phyloP scores from a whole-genome alignment of 2,113 vertebrate species.

The Etheostoma spectabile region DNA sequence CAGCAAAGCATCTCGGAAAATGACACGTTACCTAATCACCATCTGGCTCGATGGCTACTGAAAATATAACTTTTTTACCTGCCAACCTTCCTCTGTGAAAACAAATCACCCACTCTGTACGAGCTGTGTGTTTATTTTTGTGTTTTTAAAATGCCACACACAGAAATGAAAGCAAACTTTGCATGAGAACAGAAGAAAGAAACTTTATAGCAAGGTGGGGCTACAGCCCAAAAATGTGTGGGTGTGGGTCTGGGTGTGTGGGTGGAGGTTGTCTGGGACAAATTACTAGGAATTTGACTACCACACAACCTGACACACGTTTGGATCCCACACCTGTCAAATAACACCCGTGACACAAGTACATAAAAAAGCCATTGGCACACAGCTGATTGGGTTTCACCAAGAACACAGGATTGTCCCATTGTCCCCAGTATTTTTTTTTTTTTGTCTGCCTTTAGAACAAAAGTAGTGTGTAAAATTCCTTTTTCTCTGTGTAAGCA shows the following conservation, averaged over 20 bases:
- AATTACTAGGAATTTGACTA: neutral
- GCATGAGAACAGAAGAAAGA: neutral
- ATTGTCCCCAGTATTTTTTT: constrained; percentile 24
- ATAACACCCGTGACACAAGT: constrained; percentile 19
- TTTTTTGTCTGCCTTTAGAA: constrained; percentile 26
- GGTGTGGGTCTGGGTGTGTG: neutral
- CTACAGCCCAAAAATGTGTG: neutral
- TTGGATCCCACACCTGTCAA: constrained; percentile 15
- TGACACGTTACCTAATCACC: constrained; percentile 3
- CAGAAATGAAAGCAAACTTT: neutral
- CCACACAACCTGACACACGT: neutral
- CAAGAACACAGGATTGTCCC: constrained; percentile 32
- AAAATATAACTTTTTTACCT: constrained; percentile 10
- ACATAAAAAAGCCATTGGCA: neutral
- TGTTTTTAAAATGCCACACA: neutral
- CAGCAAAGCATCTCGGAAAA: constrained; percentile 16
- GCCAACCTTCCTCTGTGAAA: constrained; percentile 1
- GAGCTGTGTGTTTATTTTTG: neutral
- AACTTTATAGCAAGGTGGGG: neutral
- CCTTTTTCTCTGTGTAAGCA: constrained; percentile 29
- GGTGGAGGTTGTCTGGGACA: neutral
- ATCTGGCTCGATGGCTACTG: neutral
- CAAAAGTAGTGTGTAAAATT: constrained; percentile 44
- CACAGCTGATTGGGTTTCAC: constrained; percentile 43
- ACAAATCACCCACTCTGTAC: neutral